Percentiles rank a stretch among this genome's conserved stretches.
Conservation (phyloP, 1,140 invertebrate species). For the Diorhabda sublineata region DNA sequence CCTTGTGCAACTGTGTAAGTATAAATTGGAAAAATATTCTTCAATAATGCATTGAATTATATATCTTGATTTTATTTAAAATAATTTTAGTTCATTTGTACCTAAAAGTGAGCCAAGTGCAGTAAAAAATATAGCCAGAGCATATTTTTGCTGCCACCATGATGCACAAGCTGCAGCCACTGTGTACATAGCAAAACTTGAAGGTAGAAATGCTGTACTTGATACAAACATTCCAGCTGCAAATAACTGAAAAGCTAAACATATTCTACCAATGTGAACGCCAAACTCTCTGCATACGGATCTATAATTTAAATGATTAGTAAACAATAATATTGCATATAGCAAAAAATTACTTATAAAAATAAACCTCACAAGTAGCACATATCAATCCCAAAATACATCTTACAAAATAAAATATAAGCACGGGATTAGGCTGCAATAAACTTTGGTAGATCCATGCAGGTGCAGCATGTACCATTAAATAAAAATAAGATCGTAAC, state of each 20-base stretch:
- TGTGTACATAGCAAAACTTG: slow-evolving; percentile 86
- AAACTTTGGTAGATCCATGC: slow-evolving; percentile 73
- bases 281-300: slow-evolving; percentile 86
- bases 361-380: slow-evolving; percentile 83
- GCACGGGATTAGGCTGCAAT: slow-evolving; percentile 73
- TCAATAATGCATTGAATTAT: no score
- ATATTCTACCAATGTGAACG: slow-evolving; percentile 78
- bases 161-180: slow-evolving; percentile 76
- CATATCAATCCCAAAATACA: slow-evolving; percentile 76
- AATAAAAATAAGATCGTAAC: slow-evolving; percentile 88
- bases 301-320: slow-evolving; percentile 52
- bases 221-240: slow-evolving; percentile 90
- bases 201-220: slow-evolving; percentile 86
- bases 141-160: slow-evolving; percentile 78
- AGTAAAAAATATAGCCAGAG: slow-evolving; percentile 77
- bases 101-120: slow-evolving; percentile 71
- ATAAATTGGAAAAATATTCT: no score
- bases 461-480: slow-evolving; percentile 84
- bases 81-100: slow-evolving; percentile 22
- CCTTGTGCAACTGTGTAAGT: no score
- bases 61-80: no score
- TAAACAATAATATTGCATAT: background rate
- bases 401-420: slow-evolving; percentile 87
- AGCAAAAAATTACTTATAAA: slow-evolving; percentile 73
- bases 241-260: slow-evolving; percentile 77